Percentiles rank a stretch among this genome's conserved stretches.
These are phyloP conservation scores for Apeltes quadracus DNA, from an alignment of 2,113 vertebrate genomes.

Conservation along the genomic window DNA sequence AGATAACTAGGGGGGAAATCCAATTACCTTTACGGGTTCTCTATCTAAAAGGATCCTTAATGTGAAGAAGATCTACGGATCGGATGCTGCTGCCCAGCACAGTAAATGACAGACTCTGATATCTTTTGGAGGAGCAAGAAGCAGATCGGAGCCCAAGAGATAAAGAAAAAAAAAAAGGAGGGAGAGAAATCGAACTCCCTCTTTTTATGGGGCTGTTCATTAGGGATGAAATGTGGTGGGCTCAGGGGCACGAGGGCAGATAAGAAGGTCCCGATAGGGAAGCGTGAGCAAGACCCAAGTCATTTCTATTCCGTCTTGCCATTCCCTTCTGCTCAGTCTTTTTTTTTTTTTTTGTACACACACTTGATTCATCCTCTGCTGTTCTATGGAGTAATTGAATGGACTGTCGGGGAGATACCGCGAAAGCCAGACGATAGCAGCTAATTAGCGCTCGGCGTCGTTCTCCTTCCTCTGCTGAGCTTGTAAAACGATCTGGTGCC, in stretches of 20 bases:
- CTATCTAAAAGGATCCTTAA: slow-evolving; percentile 99
- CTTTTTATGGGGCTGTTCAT: slow-evolving; percentile 84
- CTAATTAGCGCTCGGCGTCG: slow-evolving; percentile 77
- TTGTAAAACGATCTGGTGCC: slow-evolving; percentile 69
- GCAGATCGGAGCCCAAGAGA: slow-evolving; percentile 50
- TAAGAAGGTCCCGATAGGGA: slow-evolving; percentile 77
- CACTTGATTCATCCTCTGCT: slow-evolving; percentile 59
- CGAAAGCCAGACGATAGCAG: slow-evolving; percentile 70
- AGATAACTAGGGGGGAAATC: slow-evolving; percentile 99
- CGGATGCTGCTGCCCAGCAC: slow-evolving; percentile 61
- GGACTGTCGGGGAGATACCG: slow-evolving; percentile 66
- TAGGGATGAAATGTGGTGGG: slow-evolving; percentile 85
- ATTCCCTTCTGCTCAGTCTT: slow-evolving; percentile 30
- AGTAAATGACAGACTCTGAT: slow-evolving; percentile 73
- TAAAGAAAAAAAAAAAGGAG: slow-evolving; percentile 59
- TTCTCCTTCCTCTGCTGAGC: slow-evolving; percentile 65
- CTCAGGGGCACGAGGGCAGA: slow-evolving; percentile 82
- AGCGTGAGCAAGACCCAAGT: slow-evolving; percentile 65
- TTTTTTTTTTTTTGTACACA: slow-evolving; percentile 36
- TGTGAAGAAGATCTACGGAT: slow-evolving; percentile 97
- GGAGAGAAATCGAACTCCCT: slow-evolving; percentile 81
- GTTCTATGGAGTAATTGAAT: slow-evolving; percentile 76
- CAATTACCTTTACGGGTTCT: slow-evolving; percentile 99
- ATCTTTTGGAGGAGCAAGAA: slow-evolving; percentile 54
- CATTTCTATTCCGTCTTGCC: slow-evolving; percentile 67